A percentile compares a stretch with the other conserved stretches of the same genome.
Evolutionary conservation across 2,888 invertebrate species (phyloP).

Genomic region (Ectobius pallidus): DNA sequence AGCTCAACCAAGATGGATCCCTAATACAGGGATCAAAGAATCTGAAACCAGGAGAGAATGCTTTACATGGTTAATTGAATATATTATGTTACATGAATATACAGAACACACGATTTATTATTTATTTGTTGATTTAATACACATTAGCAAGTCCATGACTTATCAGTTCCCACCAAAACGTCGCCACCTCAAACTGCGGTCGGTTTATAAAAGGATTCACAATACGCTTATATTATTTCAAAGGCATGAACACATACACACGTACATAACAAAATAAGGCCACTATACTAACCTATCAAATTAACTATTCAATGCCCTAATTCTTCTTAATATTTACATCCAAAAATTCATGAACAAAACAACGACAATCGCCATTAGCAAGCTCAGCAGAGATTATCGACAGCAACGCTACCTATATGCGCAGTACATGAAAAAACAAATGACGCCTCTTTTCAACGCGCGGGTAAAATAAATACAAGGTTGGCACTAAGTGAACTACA

Average conservation of each 20-base stretch:
- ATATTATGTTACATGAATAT: too few relatives aligned
- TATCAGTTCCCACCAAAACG: slow-evolving; percentile 28
- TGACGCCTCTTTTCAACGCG: not conserved
- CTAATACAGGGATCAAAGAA: too few relatives aligned
- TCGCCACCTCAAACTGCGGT: not conserved
- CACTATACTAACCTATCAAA: not conserved
- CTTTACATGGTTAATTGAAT: too few relatives aligned
- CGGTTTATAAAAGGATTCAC: too few relatives aligned
- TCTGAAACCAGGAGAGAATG: too few relatives aligned
- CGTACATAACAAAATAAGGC: not conserved
- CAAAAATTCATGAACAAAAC: slow-evolving; percentile 27
- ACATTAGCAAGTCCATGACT: not conserved
- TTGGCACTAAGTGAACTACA: too few relatives aligned
- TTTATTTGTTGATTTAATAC: too few relatives aligned
- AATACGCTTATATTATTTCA: not conserved
- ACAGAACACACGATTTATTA: too few relatives aligned
- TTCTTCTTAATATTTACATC: not conserved
- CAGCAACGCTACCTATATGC: slow-evolving; percentile 32
- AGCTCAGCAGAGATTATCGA: slow-evolving; percentile 24
- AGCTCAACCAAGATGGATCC: not conserved
- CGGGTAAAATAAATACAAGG: slow-evolving; percentile 10
- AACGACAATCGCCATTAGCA: slow-evolving; percentile 36
- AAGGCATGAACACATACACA: too few relatives aligned
- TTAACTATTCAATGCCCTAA: not conserved
- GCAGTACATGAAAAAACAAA: slow-evolving; percentile 22